Percentiles rank a stretch among this genome's conserved stretches.
Evolutionary conservation across 2,888 invertebrate species (phyloP).

Genomic region (Hetaerina titia): DNA sequence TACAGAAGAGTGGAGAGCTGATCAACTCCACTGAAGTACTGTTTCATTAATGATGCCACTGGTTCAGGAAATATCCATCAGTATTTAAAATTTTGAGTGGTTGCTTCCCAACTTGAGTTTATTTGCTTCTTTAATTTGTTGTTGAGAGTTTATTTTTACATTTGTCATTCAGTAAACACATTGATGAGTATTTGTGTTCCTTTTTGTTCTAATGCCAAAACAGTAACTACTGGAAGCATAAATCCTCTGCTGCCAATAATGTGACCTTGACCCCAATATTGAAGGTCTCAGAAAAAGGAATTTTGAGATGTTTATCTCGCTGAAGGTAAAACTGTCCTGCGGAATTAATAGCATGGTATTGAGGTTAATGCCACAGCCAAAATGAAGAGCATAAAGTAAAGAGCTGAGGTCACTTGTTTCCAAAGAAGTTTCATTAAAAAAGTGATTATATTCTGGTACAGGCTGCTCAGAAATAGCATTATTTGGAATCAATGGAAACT

Average conservation of each 20-base stretch:
- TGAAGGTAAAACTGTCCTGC: background rate
- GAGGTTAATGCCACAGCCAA: background rate
- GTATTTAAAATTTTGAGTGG: background rate
- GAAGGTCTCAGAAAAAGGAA: background rate
- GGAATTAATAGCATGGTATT: background rate
- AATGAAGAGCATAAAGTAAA: background rate
- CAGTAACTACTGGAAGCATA: background rate
- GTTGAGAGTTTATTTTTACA: background rate
- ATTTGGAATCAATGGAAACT: background rate
- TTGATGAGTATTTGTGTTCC: background rate
- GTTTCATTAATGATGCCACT: background rate
- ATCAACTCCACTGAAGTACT: background rate
- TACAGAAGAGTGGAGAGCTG: background rate
- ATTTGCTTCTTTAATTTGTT: background rate
- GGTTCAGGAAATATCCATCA: background rate
- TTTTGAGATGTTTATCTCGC: background rate
- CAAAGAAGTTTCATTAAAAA: background rate
- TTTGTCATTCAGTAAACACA: background rate
- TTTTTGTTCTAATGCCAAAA: background rate
- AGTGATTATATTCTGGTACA: background rate
- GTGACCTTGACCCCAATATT: slow-evolving; percentile 11
- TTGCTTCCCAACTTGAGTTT: background rate
- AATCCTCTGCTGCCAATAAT: background rate
- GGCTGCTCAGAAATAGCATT: background rate
- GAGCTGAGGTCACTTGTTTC: background rate